Evolutionary conservation across 2,888 invertebrate genomes (phyloP).

Genomic region (Sinotaia quadrata): DNA sequence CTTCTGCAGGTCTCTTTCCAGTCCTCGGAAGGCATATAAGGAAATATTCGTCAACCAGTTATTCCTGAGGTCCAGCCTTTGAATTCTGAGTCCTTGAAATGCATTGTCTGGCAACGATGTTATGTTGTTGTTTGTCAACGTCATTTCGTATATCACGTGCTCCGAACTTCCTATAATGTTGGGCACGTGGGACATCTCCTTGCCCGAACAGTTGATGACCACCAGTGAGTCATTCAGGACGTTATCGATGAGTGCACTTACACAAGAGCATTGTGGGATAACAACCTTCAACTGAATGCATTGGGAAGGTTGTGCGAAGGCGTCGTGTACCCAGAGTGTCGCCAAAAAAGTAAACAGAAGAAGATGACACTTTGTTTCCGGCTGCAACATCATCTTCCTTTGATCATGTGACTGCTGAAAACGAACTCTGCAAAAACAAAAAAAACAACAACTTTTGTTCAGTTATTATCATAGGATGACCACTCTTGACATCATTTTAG

Average conservation of each 20-base stretch:
- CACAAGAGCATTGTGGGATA: slow-evolving; percentile 28
- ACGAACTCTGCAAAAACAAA: too few relatives aligned
- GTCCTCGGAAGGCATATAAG: slow-evolving; percentile 86
- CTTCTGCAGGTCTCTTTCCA: slow-evolving; percentile 85
- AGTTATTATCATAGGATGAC: too few relatives aligned
- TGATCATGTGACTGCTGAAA: too few relatives aligned
- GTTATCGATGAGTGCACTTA: slow-evolving; percentile 2
- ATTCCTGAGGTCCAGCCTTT: slow-evolving; percentile 86
- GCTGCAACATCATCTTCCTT: too few relatives aligned
- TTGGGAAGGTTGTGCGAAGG: too few relatives aligned
- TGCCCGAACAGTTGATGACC: slow-evolving; percentile 50
- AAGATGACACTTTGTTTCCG: too few relatives aligned
- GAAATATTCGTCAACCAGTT: slow-evolving; percentile 86
- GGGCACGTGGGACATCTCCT: slow-evolving; percentile 38
- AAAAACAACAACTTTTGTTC: too few relatives aligned
- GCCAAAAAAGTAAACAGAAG: too few relatives aligned
- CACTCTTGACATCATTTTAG: too few relatives aligned
- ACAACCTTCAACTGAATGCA: too few relatives aligned
- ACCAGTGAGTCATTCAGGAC: not conserved
- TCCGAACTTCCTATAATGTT: slow-evolving; percentile 32
- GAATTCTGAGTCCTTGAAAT: slow-evolving; percentile 87
- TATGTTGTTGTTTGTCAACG: slow-evolving; percentile 52
- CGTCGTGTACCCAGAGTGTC: too few relatives aligned
- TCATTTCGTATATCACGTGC: slow-evolving; percentile 48
- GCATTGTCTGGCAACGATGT: slow-evolving; percentile 72